phyloP scores from a whole-genome alignment of 2,113 vertebrate species.

The Puma concolor region DNA sequence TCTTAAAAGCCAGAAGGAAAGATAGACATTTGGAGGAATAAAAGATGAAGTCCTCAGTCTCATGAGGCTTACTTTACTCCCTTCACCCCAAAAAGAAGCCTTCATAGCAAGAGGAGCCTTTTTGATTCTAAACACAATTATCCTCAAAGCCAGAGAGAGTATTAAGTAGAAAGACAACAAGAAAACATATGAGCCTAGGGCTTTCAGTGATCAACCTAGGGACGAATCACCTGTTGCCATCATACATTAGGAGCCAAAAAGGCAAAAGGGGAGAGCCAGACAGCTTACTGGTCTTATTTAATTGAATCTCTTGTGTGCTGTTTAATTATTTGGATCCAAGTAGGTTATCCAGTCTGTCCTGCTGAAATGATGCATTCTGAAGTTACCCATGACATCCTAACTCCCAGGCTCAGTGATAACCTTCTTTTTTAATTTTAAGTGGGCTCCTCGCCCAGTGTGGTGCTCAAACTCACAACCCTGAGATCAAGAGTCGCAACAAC shows the following conservation, averaged over 20 bases:
- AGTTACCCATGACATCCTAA: not conserved
- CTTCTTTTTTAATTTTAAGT: too few species aligned
- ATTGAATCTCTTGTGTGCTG: not conserved
- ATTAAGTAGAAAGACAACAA: not conserved
- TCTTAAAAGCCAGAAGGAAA: slow-evolving; percentile 1
- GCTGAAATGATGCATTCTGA: not conserved
- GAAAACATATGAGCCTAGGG: not conserved
- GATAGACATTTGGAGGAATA: not conserved
- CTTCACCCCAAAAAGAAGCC: not conserved
- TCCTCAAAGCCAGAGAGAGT: not conserved
- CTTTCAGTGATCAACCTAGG: not conserved
- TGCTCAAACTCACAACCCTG: too few species aligned
- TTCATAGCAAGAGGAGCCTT: not conserved
- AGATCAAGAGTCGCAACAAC: too few species aligned
- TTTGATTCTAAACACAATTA: not conserved
- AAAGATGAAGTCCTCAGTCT: not conserved
- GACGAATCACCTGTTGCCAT: not conserved
- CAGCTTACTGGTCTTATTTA: not conserved
- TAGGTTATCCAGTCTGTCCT: not conserved
- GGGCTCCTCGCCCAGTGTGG: too few species aligned
- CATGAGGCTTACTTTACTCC: not conserved
- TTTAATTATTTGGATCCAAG: not conserved
- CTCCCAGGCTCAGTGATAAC: not conserved
- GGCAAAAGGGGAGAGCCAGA: not conserved
- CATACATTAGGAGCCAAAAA: not conserved